phyloP scores from a whole-genome alignment of 1,140 invertebrate genomes.

The Dendrolimus kikuchii region DNA sequence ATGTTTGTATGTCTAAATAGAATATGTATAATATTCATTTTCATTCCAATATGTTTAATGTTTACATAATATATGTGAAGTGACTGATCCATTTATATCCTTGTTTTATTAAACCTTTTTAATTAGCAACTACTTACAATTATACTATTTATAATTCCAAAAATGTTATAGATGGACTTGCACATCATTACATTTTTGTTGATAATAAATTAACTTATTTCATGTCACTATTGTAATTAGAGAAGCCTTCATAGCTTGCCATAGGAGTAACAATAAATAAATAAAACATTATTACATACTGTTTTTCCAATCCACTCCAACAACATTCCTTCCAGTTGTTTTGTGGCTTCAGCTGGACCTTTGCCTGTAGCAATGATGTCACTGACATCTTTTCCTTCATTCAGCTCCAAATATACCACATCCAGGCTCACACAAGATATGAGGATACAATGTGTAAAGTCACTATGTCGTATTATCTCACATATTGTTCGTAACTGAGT shows the following conservation, averaged over 20 bases:
- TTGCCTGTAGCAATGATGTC: constrained; percentile 43
- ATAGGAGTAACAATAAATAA: background rate
- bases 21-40: no score
- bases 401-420: constrained; percentile 53
- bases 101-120: no score
- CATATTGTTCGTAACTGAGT: constrained; percentile 67
- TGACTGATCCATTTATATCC: no score
- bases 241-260: background rate
- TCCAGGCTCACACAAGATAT: constrained; percentile 62
- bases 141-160: no score
- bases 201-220: background rate
- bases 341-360: constrained; percentile 38
- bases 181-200: no score
- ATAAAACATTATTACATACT: constrained; percentile 23
- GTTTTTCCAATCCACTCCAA: constrained; percentile 50
- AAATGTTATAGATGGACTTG: no score
- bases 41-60: no score
- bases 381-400: constrained; percentile 50
- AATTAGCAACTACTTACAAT: no score
- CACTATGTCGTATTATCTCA: constrained; percentile 71
- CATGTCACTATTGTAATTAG: background rate
- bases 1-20: no score
- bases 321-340: constrained; percentile 50
- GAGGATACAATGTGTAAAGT: constrained; percentile 74
- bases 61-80: no score